These are phyloP conservation scores for Apamea crenata DNA, from an alignment of 2,888 invertebrate genomes.

Conservation along the genomic window DNA sequence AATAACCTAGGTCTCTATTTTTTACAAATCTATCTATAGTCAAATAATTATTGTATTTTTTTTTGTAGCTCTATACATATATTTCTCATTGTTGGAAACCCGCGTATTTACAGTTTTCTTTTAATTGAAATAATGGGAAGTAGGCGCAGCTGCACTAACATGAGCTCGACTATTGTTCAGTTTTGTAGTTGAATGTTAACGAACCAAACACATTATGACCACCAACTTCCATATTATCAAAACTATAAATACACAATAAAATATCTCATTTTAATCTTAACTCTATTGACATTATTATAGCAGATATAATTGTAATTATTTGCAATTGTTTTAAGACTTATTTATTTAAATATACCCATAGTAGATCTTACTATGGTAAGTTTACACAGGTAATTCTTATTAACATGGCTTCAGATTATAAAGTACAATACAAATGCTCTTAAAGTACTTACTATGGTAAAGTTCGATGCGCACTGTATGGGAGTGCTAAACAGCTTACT, in stretches of 20 bases:
- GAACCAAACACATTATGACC: neutral
- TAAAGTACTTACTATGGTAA: neutral
- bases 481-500: neutral
- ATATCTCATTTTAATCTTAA: neutral
- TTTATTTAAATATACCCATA: neutral
- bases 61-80: neutral
- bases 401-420: neutral
- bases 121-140: neutral
- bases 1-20: neutral
- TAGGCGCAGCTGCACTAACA: neutral
- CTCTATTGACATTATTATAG: neutral
- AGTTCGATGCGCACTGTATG: neutral
- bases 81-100: neutral
- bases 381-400: neutral
- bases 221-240: neutral
- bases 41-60: neutral
- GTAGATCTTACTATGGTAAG: neutral
- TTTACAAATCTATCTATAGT: neutral
- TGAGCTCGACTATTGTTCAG: neutral
- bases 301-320: neutral
- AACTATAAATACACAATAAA: neutral
- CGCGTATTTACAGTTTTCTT: neutral
- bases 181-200: neutral
- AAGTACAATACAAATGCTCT: neutral
- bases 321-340: neutral